Evolutionary conservation across 2,888 invertebrate genomes (phyloP), one percentile per base, ranked within the genome.

Genomic region (Nemoura dubitans): DNA sequence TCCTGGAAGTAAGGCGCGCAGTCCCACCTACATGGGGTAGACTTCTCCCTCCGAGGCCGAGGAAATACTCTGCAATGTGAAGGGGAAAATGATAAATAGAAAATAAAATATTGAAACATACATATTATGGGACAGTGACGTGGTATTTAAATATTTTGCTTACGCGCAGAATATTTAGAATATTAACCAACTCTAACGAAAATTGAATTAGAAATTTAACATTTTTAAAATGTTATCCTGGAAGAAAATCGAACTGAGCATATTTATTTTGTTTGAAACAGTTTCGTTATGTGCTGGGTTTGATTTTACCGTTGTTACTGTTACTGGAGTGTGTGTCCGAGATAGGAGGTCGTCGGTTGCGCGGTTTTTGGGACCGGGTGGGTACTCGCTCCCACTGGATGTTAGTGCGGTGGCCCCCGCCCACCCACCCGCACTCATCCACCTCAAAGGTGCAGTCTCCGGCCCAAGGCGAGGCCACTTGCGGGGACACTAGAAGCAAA

Each of bases 371-470:
- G 0, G 89, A 89, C 30, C 90, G 90, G 6, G 88, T 89, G 0
- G 91, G 90, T 2, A 90, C 89, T 25, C 90, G 89, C 77, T 90
- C 90, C 91, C 91, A 91, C 28, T 90, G 90, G 0, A 91, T 90
- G 21, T 90, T 89, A 87, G 90, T 90, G 1, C 89, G 90, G 88
- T 89, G 89, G 76, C 90, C 88, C 0, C 30, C 27, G 26, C 25
- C 87, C 26, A 84, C 43, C 87, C 86, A 86, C n/a, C 83, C 87
- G 76, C 87, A 87, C 80, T 86, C 85, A 83, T 87, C 87, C 6
- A 91, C 91, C 89, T 92, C 92, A 88, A 92, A 92, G 76, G 91
- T 91, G 88, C 92, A 91, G 88, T 91, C 91, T 28, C 90, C 91
- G 82, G 89, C 88, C 84, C 88, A 87, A 14, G 89, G 88, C 16